These are phyloP conservation scores for Anoplius nigerrimus DNA, from an alignment of 2,888 invertebrate species.

Conservation along the genomic window DNA sequence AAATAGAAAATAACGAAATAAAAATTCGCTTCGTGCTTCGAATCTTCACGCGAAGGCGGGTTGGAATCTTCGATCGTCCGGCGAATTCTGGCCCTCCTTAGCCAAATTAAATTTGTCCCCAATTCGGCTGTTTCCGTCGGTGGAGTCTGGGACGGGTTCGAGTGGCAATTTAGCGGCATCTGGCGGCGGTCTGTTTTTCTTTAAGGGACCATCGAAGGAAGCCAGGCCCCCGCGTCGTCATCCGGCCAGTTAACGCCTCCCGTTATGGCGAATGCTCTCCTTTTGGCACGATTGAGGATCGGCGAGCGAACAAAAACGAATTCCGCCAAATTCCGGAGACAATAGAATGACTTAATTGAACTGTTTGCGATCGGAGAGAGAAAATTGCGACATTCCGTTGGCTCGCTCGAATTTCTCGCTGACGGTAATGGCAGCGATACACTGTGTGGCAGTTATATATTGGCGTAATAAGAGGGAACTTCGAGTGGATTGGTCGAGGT, in stretches of 20 bases:
- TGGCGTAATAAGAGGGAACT: too few species aligned
- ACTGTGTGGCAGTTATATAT: too few species aligned
- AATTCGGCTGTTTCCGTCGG: constrained; percentile 63
- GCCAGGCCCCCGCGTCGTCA: constrained; percentile 14
- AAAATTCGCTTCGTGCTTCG: too few species aligned
- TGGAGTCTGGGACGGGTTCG: constrained; percentile 50
- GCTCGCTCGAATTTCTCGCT: not conserved
- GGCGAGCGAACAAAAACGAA: not conserved
- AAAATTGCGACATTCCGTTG: not conserved
- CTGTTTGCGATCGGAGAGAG: not conserved
- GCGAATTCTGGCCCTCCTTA: too few species aligned
- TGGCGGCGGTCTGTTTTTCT: constrained; percentile 64
- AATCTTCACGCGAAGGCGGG: too few species aligned
- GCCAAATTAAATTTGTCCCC: constrained; percentile 65
- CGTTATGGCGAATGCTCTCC: constrained; percentile 49
- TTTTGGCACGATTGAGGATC: constrained; percentile 34
- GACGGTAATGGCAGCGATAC: not conserved
- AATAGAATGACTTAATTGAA: constrained; percentile 5
- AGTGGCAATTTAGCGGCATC: constrained; percentile 68
- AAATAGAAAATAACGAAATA: too few species aligned
- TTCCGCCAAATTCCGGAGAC: not conserved
- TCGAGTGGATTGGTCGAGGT: too few species aligned
- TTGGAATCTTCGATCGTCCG: too few species aligned
- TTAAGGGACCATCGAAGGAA: constrained; percentile 55
- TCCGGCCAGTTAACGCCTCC: constrained; percentile 37